Evolutionary conservation across 2,797 vertebrate genomes (phyloP), one percentile per base, ranked within the genome.

Genomic region (Hybognathus amarus): DNA sequence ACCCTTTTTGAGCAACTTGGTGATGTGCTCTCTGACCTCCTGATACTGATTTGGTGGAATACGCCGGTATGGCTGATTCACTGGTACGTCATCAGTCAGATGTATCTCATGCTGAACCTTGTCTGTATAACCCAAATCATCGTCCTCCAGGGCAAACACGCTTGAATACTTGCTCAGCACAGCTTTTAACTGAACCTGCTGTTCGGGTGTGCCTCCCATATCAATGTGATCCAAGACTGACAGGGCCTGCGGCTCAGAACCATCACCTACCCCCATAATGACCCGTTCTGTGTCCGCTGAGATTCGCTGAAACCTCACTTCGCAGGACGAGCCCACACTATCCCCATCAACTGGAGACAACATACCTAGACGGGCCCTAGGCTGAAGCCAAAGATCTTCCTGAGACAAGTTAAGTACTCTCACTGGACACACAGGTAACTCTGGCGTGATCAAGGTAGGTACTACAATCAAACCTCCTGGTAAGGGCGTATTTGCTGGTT

Each of bases 41-140:
- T 40, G 38, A 8, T 40, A 40, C 38, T 40, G 38, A 40, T 40
- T 40, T 40, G 38, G 8, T 40, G 38, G 38, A 40, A 40, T 42
- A 30, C 30, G 36, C 6, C 54, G 0, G 10, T 79, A 73, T 0
- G 67, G 64, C 27, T 38, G 56, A 9, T 33, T 64, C 7, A 79
- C 68, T 12, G 76, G 56, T 8, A 64, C 15, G 17, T 79, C 56
- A 79, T 64, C 67, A 17, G 36, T 36, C 5, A 84, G 9, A 13
- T 71, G 5, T 4, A 74, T 66, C 8, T 74, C 68, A 4, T 84
- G 76, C 11, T 52, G 18, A 3, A 84, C 61, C n/a, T 40, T 74
- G 13, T 84, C 68, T 10, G 77, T 74, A 11, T 79, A 74, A 12
- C 42, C 83, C n/a, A 84, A 36, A 9, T 79, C 42, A 7, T 79